Conservation (phyloP, 2,113 vertebrate species). For the Brachirus orientalis region DNA sequence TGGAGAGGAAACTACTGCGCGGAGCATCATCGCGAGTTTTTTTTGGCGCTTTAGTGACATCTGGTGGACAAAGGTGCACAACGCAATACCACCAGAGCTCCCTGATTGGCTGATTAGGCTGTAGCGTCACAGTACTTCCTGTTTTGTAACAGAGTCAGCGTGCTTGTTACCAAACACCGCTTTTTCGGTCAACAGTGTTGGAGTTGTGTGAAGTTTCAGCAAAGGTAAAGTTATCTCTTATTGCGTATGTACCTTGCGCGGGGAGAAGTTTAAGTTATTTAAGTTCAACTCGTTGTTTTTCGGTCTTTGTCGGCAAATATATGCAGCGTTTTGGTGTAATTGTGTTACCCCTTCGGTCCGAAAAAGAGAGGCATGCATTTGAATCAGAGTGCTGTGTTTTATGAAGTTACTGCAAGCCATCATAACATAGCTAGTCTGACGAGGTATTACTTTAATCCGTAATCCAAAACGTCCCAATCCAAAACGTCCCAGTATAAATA, state of each 20-base stretch:
- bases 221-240: not conserved
- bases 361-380: not conserved
- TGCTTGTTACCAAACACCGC: slow-evolving; percentile 52
- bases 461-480: too few relatives aligned
- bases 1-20: too few relatives aligned
- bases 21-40: not conserved
- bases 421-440: too few relatives aligned
- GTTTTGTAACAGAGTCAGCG: slow-evolving; percentile 55
- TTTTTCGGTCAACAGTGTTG: rapidly evolving
- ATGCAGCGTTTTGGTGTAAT: not conserved
- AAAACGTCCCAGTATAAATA: too few relatives aligned
- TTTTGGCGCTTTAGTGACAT: slow-evolving; percentile 1
- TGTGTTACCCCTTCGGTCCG: not conserved
- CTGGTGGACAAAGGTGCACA: slow-evolving; percentile 15
- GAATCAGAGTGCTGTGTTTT: not conserved
- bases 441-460: too few relatives aligned
- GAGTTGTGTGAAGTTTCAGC: rapidly evolving
- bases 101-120: slow-evolving; percentile 53
- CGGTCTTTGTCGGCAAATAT: not conserved
- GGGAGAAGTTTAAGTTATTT: not conserved
- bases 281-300: not conserved
- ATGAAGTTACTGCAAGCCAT: too few relatives aligned
- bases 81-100: not conserved
- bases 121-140: slow-evolving; percentile 14
- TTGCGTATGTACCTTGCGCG: not conserved